These are phyloP conservation scores for Scelioninae gen. 2 DNA, from an alignment of 2,888 invertebrate species.

Conservation along the genomic window DNA sequence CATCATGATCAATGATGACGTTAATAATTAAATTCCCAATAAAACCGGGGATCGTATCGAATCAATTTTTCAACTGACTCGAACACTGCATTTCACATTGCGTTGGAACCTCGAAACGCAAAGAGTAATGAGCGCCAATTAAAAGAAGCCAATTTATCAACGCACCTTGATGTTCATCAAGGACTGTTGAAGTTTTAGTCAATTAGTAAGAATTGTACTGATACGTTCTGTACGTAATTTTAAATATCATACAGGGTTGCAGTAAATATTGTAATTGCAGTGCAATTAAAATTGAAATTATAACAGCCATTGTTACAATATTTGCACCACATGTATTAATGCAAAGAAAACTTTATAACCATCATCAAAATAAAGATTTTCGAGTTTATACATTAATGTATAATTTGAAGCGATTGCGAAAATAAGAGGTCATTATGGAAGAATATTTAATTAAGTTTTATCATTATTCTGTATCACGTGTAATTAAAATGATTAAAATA, in stretches of 20 bases:
- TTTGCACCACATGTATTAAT: too few relatives aligned
- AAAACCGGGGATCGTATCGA: neutral
- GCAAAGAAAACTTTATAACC: too few relatives aligned
- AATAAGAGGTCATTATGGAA: constrained; percentile 26
- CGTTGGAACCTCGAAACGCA: neutral
- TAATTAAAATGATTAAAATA: too few relatives aligned
- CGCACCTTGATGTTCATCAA: too few relatives aligned
- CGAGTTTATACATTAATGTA: neutral
- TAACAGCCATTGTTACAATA: too few relatives aligned
- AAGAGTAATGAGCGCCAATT: neutral
- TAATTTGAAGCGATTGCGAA: constrained; percentile 18
- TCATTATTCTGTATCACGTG: constrained; percentile 27
- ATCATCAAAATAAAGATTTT: neutral
- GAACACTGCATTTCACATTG: too few relatives aligned
- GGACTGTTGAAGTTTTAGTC: neutral
- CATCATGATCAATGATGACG: constrained; percentile 9
- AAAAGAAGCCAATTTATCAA: neutral
- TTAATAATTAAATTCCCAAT: constrained; percentile 18
- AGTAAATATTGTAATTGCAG: too few relatives aligned
- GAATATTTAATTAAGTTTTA: constrained; percentile 33
- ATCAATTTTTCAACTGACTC: constrained; percentile 6
- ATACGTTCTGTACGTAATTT: too few relatives aligned
- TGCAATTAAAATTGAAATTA: too few relatives aligned
- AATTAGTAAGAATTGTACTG: neutral
- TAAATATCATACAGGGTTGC: too few relatives aligned